Evolutionary conservation across 2,113 vertebrate genomes (phyloP).

Genomic region (Pycnonotus jocosus): DNA sequence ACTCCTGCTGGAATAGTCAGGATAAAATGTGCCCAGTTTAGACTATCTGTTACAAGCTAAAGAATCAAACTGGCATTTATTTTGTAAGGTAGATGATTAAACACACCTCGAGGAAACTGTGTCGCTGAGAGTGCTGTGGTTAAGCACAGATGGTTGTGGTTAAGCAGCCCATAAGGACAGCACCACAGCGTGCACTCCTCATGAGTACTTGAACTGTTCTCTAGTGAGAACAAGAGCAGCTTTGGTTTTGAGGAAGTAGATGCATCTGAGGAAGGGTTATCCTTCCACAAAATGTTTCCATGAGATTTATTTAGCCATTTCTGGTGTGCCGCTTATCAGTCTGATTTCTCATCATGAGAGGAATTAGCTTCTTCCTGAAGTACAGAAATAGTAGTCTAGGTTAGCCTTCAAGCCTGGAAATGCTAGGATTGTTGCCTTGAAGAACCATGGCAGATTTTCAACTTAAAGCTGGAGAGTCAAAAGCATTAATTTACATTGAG

Average conservation of each 20-base stretch:
- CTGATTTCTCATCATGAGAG: not conserved
- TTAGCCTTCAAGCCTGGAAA: not conserved
- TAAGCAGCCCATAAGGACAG: not conserved
- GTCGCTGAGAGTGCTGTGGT: not conserved
- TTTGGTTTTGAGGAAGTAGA: rapidly evolving
- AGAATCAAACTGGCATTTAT: not conserved
- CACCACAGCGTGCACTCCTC: not conserved
- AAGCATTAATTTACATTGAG: not conserved
- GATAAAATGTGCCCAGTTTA: not conserved
- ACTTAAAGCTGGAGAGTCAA: not conserved
- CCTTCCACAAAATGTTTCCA: not conserved
- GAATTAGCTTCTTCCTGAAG: not conserved
- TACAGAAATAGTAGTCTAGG: not conserved
- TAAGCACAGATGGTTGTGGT: not conserved
- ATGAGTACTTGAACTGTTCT: not conserved
- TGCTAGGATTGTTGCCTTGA: not conserved
- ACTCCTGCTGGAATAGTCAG: not conserved
- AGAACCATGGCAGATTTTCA: not conserved
- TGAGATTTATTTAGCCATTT: not conserved
- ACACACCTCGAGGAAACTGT: not conserved
- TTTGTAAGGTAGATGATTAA: not conserved
- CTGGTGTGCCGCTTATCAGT: not conserved
- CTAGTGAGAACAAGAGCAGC: not conserved
- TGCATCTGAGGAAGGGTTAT: not conserved
- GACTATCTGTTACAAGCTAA: not conserved